A percentile compares a stretch with the other conserved stretches of the same genome.
Conservation (phyloP, 2,113 vertebrate genomes). For the Lonchura striata region DNA sequence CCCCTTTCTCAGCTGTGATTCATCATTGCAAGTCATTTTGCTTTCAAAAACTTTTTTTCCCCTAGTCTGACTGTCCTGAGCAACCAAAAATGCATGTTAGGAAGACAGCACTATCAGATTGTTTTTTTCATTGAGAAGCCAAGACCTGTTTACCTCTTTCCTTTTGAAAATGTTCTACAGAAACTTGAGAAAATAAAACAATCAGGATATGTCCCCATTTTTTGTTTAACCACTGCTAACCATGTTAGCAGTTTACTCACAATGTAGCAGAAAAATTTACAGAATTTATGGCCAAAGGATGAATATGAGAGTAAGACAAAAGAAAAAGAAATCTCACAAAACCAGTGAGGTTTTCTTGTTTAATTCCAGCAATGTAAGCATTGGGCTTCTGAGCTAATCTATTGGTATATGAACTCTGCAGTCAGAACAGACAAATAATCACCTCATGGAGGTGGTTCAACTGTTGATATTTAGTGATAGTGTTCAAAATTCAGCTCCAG, state of each 20-base stretch:
- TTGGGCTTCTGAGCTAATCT: not conserved
- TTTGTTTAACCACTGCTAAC: not conserved
- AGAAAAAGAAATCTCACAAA: not conserved
- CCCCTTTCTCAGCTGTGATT: slow-evolving; percentile 38
- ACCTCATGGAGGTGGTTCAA: not conserved
- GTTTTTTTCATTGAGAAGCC: not conserved
- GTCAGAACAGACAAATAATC: not conserved
- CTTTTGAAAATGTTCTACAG: not conserved
- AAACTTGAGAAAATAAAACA: not conserved
- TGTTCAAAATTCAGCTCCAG: not conserved
- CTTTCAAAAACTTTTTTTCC: not conserved
- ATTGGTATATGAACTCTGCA: not conserved
- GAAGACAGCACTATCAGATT: not conserved
- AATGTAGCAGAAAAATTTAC: not conserved
- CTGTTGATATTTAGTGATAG: not conserved
- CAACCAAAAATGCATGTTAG: not conserved
- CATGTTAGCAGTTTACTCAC: not conserved
- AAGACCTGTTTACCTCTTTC: not conserved
- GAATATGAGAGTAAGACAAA: not conserved
- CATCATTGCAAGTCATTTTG: slow-evolving; percentile 15
- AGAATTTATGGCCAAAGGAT: not conserved
- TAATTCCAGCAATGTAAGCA: not conserved
- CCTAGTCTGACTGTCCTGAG: not conserved
- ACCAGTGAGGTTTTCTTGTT: not conserved
- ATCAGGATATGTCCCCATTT: not conserved